Conservation (phyloP, 2,888 invertebrate species). For the Arenicola marina region DNA sequence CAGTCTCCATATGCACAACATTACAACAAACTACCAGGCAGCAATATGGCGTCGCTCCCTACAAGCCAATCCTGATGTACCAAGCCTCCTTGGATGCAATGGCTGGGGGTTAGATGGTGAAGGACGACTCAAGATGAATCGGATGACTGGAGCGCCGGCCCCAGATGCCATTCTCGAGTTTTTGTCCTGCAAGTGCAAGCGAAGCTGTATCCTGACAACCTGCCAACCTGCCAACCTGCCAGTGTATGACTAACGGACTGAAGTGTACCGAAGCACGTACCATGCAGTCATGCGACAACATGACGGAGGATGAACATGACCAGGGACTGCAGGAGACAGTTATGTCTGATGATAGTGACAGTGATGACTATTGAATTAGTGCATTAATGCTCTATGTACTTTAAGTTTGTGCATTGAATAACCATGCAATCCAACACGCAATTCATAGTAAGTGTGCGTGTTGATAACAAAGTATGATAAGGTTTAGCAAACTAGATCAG, state of each 20-base stretch:
- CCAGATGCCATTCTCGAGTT: slow-evolving; percentile 19
- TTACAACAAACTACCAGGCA: slow-evolving; percentile 24
- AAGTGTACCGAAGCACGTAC: slow-evolving; percentile 15
- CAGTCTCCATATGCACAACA: slow-evolving; percentile 7
- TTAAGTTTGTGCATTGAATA: too few species aligned
- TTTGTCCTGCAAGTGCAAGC: slow-evolving; percentile 17
- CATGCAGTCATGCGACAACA: slow-evolving; percentile 5
- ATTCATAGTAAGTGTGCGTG: too few species aligned
- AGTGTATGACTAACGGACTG: slow-evolving; percentile 15
- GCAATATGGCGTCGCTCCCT: slow-evolving; percentile 23
- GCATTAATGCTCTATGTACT: too few species aligned
- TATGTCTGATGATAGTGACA: too few species aligned
- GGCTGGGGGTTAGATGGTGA: not conserved
- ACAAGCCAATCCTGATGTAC: slow-evolving; percentile 16
- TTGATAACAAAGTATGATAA: too few species aligned
- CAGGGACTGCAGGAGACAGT: too few species aligned
- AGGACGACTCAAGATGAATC: not conserved
- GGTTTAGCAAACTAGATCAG: too few species aligned
- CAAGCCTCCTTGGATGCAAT: slow-evolving; percentile 9
- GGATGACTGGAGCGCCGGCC: slow-evolving; percentile 5
- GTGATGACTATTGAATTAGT: too few species aligned
- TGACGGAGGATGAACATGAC: too few species aligned
- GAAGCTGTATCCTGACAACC: too few species aligned
- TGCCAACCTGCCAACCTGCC: slow-evolving; percentile 7
- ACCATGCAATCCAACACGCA: too few species aligned